These are phyloP conservation scores for Planiliza haematocheilus DNA, from an alignment of 2,113 vertebrate genomes.

Conservation along the genomic window DNA sequence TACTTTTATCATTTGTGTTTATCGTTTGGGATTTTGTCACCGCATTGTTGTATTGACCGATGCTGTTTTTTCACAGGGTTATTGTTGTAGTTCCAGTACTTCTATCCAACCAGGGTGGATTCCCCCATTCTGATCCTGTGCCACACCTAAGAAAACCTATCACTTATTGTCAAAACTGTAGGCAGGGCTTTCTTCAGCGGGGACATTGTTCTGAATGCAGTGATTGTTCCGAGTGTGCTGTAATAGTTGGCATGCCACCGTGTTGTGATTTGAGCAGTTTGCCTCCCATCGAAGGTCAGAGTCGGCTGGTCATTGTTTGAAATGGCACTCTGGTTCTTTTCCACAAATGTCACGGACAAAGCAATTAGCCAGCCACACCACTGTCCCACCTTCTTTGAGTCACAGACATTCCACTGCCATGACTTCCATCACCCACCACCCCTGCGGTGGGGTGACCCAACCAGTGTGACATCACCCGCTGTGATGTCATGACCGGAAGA, in stretches of 20 bases:
- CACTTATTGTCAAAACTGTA: not conserved
- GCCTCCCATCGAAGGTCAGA: conserved; percentile 71
- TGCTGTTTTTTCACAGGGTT: not conserved
- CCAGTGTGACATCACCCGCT: conserved; percentile 41
- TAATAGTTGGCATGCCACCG: conserved; percentile 65
- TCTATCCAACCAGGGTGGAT: not conserved
- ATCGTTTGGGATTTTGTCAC: not conserved
- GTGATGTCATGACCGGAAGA: conserved; percentile 60
- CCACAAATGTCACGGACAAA: conserved; percentile 71
- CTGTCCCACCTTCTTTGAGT: conserved; percentile 53
- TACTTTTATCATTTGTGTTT: not conserved
- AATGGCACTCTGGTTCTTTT: conserved; percentile 63
- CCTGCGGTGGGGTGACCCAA: conserved; percentile 30
- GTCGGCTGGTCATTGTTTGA: conserved; percentile 72
- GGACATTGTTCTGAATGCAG: conserved; percentile 51
- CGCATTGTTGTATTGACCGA: not conserved
- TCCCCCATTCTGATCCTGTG: not conserved
- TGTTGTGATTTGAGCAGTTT: conserved; percentile 64
- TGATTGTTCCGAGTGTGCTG: conserved; percentile 60
- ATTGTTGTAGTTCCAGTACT: not conserved
- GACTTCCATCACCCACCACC: conserved; percentile 47
- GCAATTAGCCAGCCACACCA: conserved; percentile 55
- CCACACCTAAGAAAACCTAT: not conserved
- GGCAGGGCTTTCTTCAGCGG: conserved; percentile 10
- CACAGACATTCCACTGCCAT: conserved; percentile 58